Evolutionary conservation across 2,797 vertebrate species (phyloP), one percentile per base, ranked within the genome.

Genomic region (Eutrigla gurnardus): DNA sequence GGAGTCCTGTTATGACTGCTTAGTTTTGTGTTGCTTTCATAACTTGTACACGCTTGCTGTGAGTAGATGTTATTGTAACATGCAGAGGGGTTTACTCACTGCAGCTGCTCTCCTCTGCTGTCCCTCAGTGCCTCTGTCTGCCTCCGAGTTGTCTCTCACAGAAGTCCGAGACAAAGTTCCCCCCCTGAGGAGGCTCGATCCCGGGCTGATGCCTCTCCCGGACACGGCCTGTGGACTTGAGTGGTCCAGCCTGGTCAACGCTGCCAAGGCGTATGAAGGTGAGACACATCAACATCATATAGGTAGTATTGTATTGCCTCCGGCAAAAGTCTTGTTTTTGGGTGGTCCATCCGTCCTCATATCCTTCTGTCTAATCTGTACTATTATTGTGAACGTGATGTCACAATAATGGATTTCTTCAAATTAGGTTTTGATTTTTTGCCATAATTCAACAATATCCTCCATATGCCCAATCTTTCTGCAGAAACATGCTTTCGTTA

Each of bases 221-320:
- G 97, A 98, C 90, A 96, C 97, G 0, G 96, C 96, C 3, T 81
- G 94, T 0, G 97, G 96, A 5, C 93, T 98, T 1, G 96, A 98
- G 90, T 98, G 97, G 97, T 94, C 97, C 89, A 98, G 96, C 79
- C 91, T 98, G 60, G 97, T 98, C 68, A 97, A 86, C 0, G 97
- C 96, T 0, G 97, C 97, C 69, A 97, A 97, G 87, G 97, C 96
- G 4, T 98, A 95, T 0, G 97, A 98, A 95, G 97, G 97, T 97
- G 87, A 83, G 50, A 71, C 43, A 33, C 42, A 7, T 49, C 36
- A 25, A 25, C 25, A 25, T 25, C 25, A 1, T 25, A 25, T 1
- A 25, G 1, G 25, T 25, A 25, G 25, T 25, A 2, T 25, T 25
- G 25, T 25, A 1, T 1, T 25, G 25, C 25, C 25, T 25, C 25